Evolutionary conservation across 2,113 vertebrate species (phyloP).

Genomic region (Ginglymostoma cirratum): DNA sequence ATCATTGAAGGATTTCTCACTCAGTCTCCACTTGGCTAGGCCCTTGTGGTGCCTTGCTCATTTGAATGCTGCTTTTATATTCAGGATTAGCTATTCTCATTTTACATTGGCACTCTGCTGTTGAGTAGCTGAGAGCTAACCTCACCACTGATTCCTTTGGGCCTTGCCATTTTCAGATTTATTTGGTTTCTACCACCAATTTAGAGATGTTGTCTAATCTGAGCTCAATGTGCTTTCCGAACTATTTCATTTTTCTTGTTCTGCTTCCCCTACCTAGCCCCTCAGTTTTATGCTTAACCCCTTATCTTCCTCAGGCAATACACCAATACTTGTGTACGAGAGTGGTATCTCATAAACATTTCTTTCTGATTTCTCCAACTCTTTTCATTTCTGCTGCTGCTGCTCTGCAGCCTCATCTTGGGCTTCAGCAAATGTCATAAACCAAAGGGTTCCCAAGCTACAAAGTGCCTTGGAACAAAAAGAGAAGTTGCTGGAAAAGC

Average conservation of each 20-base stretch:
- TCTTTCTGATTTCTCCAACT: neutral
- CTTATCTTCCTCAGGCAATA: neutral
- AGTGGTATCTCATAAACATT: neutral
- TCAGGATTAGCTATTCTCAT: neutral
- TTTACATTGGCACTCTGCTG: neutral
- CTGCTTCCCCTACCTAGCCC: neutral
- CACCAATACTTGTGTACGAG: neutral
- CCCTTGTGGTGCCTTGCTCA: neutral
- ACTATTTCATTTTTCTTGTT: neutral
- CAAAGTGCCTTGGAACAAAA: neutral
- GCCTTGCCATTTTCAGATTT: neutral
- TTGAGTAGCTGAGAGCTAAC: neutral
- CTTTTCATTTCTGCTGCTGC: neutral
- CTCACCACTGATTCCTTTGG: neutral
- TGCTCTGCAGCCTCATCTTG: neutral
- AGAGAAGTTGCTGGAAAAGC: too few relatives aligned
- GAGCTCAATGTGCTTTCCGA: neutral
- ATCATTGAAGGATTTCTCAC: neutral
- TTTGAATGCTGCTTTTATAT: neutral
- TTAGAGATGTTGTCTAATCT: neutral
- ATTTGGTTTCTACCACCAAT: neutral
- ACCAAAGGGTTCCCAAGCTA: neutral
- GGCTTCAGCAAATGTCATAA: neutral
- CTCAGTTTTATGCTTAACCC: neutral
- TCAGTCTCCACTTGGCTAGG: neutral